phyloP scores from a whole-genome alignment of 2,113 vertebrate genomes.

The Phocoena sinus region DNA sequence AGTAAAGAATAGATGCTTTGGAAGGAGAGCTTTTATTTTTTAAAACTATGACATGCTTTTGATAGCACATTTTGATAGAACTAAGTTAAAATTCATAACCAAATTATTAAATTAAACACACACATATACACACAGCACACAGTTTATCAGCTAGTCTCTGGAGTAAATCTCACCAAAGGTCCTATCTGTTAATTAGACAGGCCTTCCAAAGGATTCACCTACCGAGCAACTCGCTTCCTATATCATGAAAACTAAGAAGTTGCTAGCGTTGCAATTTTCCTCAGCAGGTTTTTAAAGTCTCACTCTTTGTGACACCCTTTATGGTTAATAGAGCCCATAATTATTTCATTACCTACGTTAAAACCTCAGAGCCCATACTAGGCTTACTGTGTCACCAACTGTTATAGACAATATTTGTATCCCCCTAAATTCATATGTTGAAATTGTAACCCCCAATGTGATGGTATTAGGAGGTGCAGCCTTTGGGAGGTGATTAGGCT shows the following conservation, averaged over 20 bases:
- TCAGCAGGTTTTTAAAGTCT: neutral
- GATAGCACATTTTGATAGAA: neutral
- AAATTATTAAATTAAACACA: neutral
- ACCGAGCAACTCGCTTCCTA: neutral
- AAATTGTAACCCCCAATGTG: neutral
- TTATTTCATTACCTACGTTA: neutral
- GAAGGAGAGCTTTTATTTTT: neutral
- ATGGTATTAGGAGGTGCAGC: neutral
- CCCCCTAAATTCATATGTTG: neutral
- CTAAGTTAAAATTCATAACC: conserved; percentile 4
- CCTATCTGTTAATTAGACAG: neutral
- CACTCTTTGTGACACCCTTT: neutral
- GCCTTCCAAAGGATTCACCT: neutral
- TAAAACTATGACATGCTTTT: neutral
- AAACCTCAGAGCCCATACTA: neutral
- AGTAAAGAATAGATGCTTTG: neutral
- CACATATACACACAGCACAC: neutral
- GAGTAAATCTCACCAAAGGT: neutral
- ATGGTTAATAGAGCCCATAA: neutral
- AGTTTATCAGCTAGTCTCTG: neutral
- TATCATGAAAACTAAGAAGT: neutral
- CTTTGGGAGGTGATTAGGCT: neutral
- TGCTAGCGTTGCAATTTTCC: neutral
- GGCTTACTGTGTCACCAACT: neutral
- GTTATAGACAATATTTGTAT: neutral